Evolutionary conservation across 2,888 invertebrate species (phyloP).

Genomic region (Chorisops tibialis): DNA sequence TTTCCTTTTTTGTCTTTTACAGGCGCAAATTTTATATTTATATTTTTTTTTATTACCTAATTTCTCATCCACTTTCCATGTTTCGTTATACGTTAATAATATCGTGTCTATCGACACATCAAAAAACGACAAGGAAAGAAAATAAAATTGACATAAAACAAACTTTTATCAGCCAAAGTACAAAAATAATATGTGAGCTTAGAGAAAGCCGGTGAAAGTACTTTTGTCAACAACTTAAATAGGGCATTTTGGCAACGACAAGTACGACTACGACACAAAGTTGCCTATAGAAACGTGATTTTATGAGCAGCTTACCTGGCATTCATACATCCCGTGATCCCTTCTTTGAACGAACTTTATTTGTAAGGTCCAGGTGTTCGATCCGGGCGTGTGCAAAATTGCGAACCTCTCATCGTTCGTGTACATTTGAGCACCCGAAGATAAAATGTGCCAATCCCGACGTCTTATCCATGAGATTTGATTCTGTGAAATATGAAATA

Average conservation of each 20-base stretch:
- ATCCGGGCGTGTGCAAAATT: constrained; percentile 80
- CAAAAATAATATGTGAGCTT: constrained; percentile 9
- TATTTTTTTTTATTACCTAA: constrained; percentile 13
- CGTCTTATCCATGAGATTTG: constrained; percentile 91
- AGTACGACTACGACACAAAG: not conserved
- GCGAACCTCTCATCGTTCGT: constrained; percentile 85
- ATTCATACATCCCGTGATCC: constrained; percentile 91
- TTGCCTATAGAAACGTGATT: not conserved
- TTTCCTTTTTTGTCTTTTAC: no score
- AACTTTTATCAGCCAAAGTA: constrained; percentile 10
- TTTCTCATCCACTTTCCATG: constrained; percentile 12
- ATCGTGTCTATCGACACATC: not conserved
- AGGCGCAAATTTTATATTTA: not conserved
- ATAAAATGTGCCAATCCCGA: constrained; percentile 90
- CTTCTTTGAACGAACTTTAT: constrained; percentile 91
- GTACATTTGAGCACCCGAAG: constrained; percentile 85
- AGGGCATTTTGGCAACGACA: no score
- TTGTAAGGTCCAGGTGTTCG: constrained; percentile 91
- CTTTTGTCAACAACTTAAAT: constrained; percentile 16
- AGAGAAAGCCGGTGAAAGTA: not conserved
- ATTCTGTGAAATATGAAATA: constrained; percentile 49
- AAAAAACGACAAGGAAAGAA: not conserved
- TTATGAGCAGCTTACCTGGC: constrained; percentile 65
- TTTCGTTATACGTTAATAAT: constrained; percentile 12
- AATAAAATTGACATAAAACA: not conserved